phyloP scores from a whole-genome alignment of 92 coral and sea anemone species.

The Parazoanthus atlanticus region DNA sequence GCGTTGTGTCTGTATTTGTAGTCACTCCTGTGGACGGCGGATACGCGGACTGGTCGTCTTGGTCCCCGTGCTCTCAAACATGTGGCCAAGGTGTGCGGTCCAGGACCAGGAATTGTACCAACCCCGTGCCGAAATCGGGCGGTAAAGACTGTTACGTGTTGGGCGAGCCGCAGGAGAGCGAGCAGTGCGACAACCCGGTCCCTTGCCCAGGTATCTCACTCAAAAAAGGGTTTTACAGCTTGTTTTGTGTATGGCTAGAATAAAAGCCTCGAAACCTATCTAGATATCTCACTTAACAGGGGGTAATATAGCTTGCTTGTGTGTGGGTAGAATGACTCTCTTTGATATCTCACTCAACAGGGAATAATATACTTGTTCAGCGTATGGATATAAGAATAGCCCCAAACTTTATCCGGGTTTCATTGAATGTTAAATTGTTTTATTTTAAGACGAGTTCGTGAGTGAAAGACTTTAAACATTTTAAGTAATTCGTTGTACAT shows the following conservation, averaged over 20 bases:
- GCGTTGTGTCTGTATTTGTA: conserved; percentile 9
- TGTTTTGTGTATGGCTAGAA: neutral
- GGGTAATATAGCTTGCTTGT: neutral
- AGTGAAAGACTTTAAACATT: neutral
- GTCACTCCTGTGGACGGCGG: conserved; percentile 92
- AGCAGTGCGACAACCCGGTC: conserved; percentile 65
- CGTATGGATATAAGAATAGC: neutral
- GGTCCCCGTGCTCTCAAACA: conserved; percentile 88
- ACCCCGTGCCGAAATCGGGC: conserved; percentile 86
- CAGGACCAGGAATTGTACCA: conserved; percentile 90
- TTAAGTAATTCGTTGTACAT: too few relatives aligned
- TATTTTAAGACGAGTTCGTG: too few relatives aligned
- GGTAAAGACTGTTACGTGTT: conserved; percentile 80
- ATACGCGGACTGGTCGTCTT: conserved; percentile 88
- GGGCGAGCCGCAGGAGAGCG: conserved; percentile 85
- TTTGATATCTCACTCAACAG: neutral
- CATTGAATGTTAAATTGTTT: too few relatives aligned
- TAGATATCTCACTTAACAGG: neutral
- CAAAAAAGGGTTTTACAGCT: neutral
- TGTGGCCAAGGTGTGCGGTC: conserved; percentile 92
- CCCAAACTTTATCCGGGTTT: neutral
- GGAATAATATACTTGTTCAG: neutral
- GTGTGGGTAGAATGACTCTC: neutral
- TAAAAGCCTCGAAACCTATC: neutral
- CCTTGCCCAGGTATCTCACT: conserved; percentile 67